phyloP scores from a whole-genome alignment of 2,888 invertebrate species.

The Eupithecia insigniata region DNA sequence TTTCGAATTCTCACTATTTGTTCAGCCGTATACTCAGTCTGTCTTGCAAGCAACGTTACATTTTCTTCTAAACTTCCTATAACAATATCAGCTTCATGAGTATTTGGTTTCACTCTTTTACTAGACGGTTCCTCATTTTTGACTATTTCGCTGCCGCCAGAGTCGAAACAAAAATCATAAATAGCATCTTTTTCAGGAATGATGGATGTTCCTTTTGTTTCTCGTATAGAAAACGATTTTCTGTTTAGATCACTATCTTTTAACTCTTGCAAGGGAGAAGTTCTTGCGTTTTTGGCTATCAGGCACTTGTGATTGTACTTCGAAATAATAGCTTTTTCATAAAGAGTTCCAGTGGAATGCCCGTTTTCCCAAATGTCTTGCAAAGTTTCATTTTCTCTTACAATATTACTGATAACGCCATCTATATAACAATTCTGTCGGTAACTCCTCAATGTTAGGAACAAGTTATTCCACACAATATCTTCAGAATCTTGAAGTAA shows the following conservation, averaged over 20 bases:
- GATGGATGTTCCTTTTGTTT: neutral
- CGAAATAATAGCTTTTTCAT: conserved; percentile 13
- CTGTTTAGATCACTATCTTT: neutral
- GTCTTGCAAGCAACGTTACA: conserved; percentile 55
- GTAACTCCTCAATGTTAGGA: conserved; percentile 44
- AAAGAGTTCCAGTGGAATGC: neutral
- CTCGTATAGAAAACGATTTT: neutral
- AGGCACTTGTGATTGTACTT: conserved; percentile 44
- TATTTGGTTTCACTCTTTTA: conserved; percentile 66
- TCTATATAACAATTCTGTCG: conserved; percentile 47
- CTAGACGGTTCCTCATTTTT: conserved; percentile 63
- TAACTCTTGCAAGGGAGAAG: neutral
- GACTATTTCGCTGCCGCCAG: conserved; percentile 59
- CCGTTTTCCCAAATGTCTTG: conserved; percentile 47
- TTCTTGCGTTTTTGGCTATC: conserved; percentile 15
- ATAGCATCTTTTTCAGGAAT: conserved; percentile 25
- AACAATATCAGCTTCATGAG: conserved; percentile 54
- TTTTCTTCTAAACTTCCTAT: conserved; percentile 64
- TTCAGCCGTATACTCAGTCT: conserved; percentile 55
- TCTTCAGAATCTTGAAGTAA: conserved; percentile 51
- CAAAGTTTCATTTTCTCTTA: conserved; percentile 45
- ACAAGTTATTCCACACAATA: conserved; percentile 51
- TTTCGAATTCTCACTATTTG: conserved; percentile 58
- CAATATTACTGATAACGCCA: conserved; percentile 47
- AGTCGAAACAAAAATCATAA: conserved; percentile 65